A percentile compares a stretch with the other conserved stretches of the same genome.
Evolutionary conservation across 2,888 invertebrate genomes (phyloP).

Genomic region (Cantharis rufa): DNA sequence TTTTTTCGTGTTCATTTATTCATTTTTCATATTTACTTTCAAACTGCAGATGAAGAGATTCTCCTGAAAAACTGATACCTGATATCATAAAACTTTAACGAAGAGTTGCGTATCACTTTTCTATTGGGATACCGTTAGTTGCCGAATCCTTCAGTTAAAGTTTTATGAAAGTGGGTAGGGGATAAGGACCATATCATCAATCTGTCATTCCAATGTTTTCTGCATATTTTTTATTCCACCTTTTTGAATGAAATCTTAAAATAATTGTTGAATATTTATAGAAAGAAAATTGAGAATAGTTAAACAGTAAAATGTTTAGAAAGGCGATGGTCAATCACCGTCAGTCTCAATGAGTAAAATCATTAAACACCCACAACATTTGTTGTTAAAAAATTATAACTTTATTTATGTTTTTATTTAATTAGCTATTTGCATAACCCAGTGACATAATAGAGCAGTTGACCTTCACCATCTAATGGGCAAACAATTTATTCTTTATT

Average conservation of each 20-base stretch:
- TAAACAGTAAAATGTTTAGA: background rate
- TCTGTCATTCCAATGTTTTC: background rate
- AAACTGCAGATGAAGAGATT: background rate
- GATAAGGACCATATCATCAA: background rate
- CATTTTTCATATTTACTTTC: background rate
- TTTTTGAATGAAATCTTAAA: background rate
- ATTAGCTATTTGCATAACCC: background rate
- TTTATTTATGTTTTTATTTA: background rate
- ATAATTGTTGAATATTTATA: background rate
- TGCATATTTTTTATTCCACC: background rate
- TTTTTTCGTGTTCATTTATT: background rate
- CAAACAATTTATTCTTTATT: background rate
- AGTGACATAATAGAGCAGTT: conserved; percentile 9
- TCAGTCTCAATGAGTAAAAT: background rate
- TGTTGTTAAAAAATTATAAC: background rate
- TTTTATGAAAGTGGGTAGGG: background rate
- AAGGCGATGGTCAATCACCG: background rate
- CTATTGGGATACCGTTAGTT: background rate
- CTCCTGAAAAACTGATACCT: background rate
- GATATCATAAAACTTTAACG: background rate
- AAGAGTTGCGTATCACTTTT: background rate
- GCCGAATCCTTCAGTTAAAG: background rate
- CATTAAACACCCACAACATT: background rate
- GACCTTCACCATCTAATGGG: conserved; percentile 6
- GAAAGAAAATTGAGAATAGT: background rate